phyloP scores from a whole-genome alignment of 1,140 invertebrate genomes.

The Microvelia longipes region DNA sequence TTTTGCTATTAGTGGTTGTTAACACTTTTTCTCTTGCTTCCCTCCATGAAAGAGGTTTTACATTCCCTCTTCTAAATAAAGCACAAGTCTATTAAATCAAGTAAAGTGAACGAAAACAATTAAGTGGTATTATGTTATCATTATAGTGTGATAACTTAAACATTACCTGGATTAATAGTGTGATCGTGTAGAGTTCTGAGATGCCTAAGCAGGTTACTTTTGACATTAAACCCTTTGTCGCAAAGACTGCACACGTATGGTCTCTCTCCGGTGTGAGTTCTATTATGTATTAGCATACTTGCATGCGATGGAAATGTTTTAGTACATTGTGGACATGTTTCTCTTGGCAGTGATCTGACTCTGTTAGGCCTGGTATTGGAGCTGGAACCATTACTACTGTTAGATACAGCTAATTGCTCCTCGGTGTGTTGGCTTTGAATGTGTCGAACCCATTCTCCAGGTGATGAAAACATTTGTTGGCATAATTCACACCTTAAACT shows the following conservation, averaged over 20 bases:
- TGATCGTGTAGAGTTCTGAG: conserved; percentile 38
- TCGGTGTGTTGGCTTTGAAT: conserved; percentile 68
- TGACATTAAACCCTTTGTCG: conserved; percentile 61
- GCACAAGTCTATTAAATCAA: no score
- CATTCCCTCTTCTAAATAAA: no score
- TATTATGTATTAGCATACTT: conserved; percentile 45
- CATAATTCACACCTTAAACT: conserved; percentile 60
- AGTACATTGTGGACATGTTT: conserved; percentile 45
- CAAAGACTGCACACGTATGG: conserved; percentile 56
- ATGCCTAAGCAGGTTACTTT: conserved; percentile 55
- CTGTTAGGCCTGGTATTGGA: not conserved
- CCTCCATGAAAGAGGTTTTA: no score
- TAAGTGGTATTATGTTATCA: no score
- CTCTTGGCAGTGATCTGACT: not conserved
- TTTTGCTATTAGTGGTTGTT: no score
- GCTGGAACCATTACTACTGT: conserved; percentile 29
- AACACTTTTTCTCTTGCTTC: no score
- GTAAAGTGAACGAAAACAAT: no score
- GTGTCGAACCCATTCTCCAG: conserved; percentile 67
- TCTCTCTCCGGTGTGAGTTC: conserved; percentile 34
- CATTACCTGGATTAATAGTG: conserved; percentile 14
- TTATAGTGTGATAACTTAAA: no score
- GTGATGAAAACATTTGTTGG: conserved; percentile 61
- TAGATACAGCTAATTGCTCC: conserved; percentile 61
- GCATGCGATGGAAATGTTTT: conserved; percentile 61